Base-by-base conservation (phyloP, 2,113 vertebrate genomes). In the Tinamus guttatus region DNA sequence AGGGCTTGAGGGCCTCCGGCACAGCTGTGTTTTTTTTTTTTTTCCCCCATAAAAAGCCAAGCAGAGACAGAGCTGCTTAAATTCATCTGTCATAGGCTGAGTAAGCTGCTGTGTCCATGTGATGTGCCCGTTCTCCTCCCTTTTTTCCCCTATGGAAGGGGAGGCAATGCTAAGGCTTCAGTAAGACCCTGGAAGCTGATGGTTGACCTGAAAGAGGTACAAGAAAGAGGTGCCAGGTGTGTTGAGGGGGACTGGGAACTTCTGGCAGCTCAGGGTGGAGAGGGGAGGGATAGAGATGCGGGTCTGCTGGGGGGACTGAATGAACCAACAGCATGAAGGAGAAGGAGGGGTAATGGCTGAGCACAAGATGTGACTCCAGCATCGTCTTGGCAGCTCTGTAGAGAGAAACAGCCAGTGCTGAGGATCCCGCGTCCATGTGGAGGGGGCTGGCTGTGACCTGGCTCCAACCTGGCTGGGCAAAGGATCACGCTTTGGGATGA, bases 401-500 rank as follows among this genome's bases (percentile, higher is more conserved):
- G 51, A 32, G 60, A 74, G 36, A 65, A 32, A 59, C 3, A 2
- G 49, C 13, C 9, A 0, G 41, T 30, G 27, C 32, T 32, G 54
- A 58, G 54, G 30, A 6, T 32, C 28, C 34, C 8, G 0, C 1
- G 9, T 41, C 54, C 43, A 15, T 20, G 14, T 1, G 2, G 22
- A 3, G 1, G 36, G 21, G 41, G 2, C 30, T 75, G 2, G 1
- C 38, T 0, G 1, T 0, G 2, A 18, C 25, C 54, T 17, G 54
- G 14, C 28, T 30, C 54, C 54, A 56, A 1, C 28, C 52, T 27
- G 40, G n/a, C 38, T 3, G 2, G 67, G 58, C 30, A 15, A 36
- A 65, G 51, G 43, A 11, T 27, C 1, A 1, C 1, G 16, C 5
- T 0, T 8, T 45, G 43, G 9, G 43, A 18, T 19, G 70, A 78